A percentile compares a stretch with the other conserved stretches of the same genome.
These are phyloP conservation scores for Dysdera silvatica DNA, from an alignment of 1,140 invertebrate genomes.

Conservation along the genomic window DNA sequence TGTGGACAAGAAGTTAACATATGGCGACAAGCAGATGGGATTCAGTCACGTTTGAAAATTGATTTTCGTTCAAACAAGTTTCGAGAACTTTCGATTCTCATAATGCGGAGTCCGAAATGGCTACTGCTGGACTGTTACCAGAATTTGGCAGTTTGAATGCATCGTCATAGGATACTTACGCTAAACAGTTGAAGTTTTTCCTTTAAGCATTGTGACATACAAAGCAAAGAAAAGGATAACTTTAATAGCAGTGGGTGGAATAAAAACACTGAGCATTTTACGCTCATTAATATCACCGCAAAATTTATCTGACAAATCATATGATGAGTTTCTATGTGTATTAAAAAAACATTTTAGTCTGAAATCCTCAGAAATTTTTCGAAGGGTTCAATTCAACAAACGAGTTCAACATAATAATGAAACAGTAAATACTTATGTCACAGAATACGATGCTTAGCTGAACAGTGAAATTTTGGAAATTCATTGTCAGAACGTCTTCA, in stretches of 20 bases:
- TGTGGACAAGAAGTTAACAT: no score
- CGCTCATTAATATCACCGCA: not conserved
- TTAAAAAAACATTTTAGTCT: not conserved
- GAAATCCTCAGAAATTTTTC: not conserved
- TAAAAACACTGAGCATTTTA: not conserved
- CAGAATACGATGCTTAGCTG: not conserved
- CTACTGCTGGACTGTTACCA: not conserved
- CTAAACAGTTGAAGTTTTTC: not conserved
- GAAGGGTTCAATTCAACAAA: not conserved
- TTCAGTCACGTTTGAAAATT: no score
- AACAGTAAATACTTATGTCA: not conserved
- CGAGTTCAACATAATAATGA: not conserved
- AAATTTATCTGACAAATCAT: not conserved
- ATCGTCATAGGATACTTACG: not conserved
- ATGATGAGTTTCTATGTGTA: not conserved
- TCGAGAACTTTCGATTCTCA: no score
- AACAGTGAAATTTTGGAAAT: not conserved
- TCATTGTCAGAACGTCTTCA: not conserved
- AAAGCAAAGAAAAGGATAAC: not conserved
- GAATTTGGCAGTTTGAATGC: not conserved
- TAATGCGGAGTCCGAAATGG: no score
- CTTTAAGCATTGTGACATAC: not conserved
- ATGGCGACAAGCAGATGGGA: no score
- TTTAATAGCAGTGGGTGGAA: not conserved
- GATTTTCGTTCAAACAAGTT: no score